Base-by-base conservation (phyloP, 53 echinoderm and acorn worm genomes). In the Arbacia lixula region DNA sequence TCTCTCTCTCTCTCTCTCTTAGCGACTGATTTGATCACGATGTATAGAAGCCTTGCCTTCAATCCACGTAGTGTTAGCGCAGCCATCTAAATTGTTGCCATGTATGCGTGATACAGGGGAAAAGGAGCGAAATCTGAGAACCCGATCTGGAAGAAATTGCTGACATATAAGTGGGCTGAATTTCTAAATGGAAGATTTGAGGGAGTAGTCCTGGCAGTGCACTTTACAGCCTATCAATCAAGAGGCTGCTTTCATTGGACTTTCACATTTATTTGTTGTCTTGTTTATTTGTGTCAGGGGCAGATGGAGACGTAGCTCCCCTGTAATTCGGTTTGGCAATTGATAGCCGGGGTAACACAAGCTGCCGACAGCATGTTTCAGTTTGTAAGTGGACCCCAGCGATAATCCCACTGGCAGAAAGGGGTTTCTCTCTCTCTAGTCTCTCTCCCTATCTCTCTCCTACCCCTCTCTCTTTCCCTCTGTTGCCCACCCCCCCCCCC, bases 221-320 rank as follows among this genome's bases (percentile, higher is more conserved):
- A 49, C 51, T 72, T 72, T 49, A 46, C 72, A 16, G 27, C 20
- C 49, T 33, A 72, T 72, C 72, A 72, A 72, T 72, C 72, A 49
- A 16, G 27, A 50, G 26, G 72, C 35, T 33, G 32, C 28, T 72
- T 46, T 50, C 72, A 72, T 26, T 36, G 51, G 72, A 29, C 72
- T 29, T 72, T 28, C 72, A 49, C 72, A 72, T 72, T 72, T 20
- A 72, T 72, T 72, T 72, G 72, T 72, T 72, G 46, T 72, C 72
- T 46, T 72, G 72, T 72, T 72, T 72, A 50, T 72, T 72, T 33
- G 26, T 49, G 72, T 50, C 51, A 35, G 24, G n/a, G 72, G 55
- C 55, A 56, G 76, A 76, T 76, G 39, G 57, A 76, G 76, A 76
- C 25, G 26, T 56, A 76, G 20, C 22, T 20, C 55, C 36, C 54